These are phyloP conservation scores for Mola mola DNA, from an alignment of 2,113 vertebrate species.

Conservation along the genomic window DNA sequence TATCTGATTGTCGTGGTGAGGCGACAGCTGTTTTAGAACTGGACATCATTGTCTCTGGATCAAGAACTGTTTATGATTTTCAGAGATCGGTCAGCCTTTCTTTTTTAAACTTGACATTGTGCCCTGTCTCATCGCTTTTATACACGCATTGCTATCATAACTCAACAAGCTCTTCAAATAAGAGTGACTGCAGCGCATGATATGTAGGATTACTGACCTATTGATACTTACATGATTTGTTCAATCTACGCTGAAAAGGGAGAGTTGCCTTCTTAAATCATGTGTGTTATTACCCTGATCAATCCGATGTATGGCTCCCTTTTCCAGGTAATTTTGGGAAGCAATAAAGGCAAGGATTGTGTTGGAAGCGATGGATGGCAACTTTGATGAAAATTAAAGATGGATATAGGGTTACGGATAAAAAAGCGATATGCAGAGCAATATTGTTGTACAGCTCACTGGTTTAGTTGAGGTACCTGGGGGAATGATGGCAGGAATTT, in stretches of 20 bases:
- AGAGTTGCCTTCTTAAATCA: constrained; percentile 67
- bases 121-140: constrained; percentile 72
- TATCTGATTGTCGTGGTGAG: constrained; percentile 62
- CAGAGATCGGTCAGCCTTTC: constrained; percentile 69
- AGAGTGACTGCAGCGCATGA: constrained; percentile 66
- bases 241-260: constrained; percentile 48
- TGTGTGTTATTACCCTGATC: constrained; percentile 49
- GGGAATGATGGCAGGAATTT: constrained; percentile 70
- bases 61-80: constrained; percentile 83
- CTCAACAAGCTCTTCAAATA: constrained; percentile 74
- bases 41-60: constrained; percentile 80
- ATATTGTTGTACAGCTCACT: constrained; percentile 77
- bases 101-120: constrained; percentile 62
- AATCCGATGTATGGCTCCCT: constrained; percentile 62
- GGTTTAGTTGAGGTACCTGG: constrained; percentile 72
- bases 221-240: constrained; percentile 39
- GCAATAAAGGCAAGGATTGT: constrained; percentile 79
- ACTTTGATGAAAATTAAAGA: constrained; percentile 52
- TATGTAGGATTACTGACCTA: constrained; percentile 55
- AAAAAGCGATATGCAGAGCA: constrained; percentile 70
- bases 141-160: constrained; percentile 69
- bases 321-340: constrained; percentile 80
- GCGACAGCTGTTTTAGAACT: constrained; percentile 69
- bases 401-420: constrained; percentile 8
- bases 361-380: constrained; percentile 40